Evolutionary conservation across 2,113 vertebrate species (phyloP).

Genomic region (Nestor notabilis): DNA sequence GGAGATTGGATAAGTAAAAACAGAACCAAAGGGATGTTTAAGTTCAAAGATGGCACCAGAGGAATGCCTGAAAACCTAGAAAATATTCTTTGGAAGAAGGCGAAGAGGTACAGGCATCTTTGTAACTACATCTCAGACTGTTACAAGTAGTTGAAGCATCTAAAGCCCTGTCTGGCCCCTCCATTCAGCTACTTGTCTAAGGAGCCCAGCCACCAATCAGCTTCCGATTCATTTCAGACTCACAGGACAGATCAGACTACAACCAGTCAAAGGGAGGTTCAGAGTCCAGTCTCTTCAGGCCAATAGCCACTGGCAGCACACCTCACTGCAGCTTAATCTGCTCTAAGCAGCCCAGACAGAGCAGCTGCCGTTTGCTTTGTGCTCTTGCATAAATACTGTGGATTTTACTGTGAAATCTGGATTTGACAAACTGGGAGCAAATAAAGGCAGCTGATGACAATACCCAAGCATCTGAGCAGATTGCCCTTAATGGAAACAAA

Average conservation of each 20-base stretch:
- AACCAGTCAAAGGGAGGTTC: not conserved
- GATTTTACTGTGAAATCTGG: not conserved
- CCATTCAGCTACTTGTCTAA: not conserved
- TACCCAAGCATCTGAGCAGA: not conserved
- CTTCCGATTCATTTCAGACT: not conserved
- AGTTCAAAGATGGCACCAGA: not conserved
- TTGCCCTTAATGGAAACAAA: not conserved
- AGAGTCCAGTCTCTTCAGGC: not conserved
- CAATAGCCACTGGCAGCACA: not conserved
- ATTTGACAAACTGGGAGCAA: not conserved
- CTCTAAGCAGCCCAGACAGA: not conserved
- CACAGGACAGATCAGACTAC: not conserved
- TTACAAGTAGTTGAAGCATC: accelerated
- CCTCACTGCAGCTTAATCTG: not conserved
- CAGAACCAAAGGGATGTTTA: not conserved
- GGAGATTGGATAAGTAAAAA: not conserved
- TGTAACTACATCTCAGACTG: not conserved
- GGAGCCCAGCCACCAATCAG: not conserved
- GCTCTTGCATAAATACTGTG: not conserved
- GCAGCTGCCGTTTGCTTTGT: not conserved
- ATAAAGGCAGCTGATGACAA: not conserved
- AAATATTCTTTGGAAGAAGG: not conserved
- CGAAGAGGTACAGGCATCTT: not conserved
- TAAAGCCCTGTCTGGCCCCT: not conserved
- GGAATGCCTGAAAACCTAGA: not conserved